Evolutionary conservation across 2,888 invertebrate genomes (phyloP).

Genomic region (Pilophorus perplexus): DNA sequence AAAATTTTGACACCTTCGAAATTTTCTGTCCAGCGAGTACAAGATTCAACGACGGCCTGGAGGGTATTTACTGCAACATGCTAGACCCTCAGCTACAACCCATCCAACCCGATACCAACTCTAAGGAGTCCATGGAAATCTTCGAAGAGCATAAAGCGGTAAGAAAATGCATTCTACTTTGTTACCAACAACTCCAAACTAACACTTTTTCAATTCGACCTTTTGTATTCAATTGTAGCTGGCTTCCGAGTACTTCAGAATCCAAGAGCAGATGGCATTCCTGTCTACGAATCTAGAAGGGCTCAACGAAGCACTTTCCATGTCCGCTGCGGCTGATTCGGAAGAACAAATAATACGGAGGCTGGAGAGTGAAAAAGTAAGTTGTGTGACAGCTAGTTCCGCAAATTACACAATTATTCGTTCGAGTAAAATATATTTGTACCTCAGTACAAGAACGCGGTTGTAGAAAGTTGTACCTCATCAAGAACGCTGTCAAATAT

Average conservation of each 20-base stretch:
- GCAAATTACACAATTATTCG: neutral
- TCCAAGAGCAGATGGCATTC: conserved; percentile 81
- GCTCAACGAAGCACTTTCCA: conserved; percentile 63
- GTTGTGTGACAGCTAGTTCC: neutral
- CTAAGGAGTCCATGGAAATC: conserved; percentile 75
- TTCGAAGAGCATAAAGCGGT: conserved; percentile 78
- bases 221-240: conserved; percentile 56
- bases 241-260: conserved; percentile 83
- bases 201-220: neutral
- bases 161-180: neutral
- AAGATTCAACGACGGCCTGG: conserved; percentile 46
- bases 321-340: conserved; percentile 47
- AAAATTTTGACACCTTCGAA: neutral
- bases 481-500: neutral
- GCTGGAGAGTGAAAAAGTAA: conserved; percentile 69
- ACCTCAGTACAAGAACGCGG: too few species aligned
- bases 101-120: conserved; percentile 73
- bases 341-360: conserved; percentile 59
- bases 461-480: neutral
- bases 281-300: conserved; percentile 75
- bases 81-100: conserved; percentile 79
- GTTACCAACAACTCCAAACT: neutral
- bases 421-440: neutral
- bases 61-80: conserved; percentile 53
- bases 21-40: conserved; percentile 35